Evolutionary conservation across 2,797 vertebrate genomes (phyloP).

Genomic region (Heteromormyrus szaboi): DNA sequence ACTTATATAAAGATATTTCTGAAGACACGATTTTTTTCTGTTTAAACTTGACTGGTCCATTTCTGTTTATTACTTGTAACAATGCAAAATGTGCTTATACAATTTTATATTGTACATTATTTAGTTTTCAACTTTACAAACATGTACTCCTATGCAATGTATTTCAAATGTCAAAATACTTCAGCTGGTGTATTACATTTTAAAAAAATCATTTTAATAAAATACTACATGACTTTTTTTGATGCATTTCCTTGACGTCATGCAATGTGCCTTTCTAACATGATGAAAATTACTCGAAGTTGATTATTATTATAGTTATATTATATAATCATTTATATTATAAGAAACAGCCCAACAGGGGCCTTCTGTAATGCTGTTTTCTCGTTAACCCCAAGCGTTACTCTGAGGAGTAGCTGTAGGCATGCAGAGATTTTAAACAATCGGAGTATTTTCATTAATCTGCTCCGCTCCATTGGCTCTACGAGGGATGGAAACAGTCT

Average conservation of each 20-base stretch:
- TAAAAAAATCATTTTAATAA: not conserved
- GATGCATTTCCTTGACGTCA: not conserved
- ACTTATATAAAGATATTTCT: not conserved
- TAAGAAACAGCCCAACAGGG: slow-evolving; percentile 12
- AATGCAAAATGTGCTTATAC: not conserved
- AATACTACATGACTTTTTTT: not conserved
- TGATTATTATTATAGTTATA: slow-evolving; percentile 38
- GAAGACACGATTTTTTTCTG: not conserved
- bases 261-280: slow-evolving; percentile 5
- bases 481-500: slow-evolving; percentile 42
- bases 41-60: not conserved
- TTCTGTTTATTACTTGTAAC: not conserved
- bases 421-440: slow-evolving; percentile 41
- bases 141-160: not conserved
- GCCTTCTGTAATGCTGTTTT: slow-evolving; percentile 42
- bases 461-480: slow-evolving; percentile 38
- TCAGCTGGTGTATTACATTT: not conserved
- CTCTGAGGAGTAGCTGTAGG: slow-evolving; percentile 51
- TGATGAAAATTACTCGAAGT: slow-evolving; percentile 31
- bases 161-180: not conserved
- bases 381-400: slow-evolving; percentile 61
- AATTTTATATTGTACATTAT: not conserved
- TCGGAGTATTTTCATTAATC: slow-evolving; percentile 27
- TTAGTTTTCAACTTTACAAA: not conserved
- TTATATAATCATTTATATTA: slow-evolving; percentile 6